Conservation (phyloP, 2,797 vertebrate genomes). For the Avahi laniger region DNA sequence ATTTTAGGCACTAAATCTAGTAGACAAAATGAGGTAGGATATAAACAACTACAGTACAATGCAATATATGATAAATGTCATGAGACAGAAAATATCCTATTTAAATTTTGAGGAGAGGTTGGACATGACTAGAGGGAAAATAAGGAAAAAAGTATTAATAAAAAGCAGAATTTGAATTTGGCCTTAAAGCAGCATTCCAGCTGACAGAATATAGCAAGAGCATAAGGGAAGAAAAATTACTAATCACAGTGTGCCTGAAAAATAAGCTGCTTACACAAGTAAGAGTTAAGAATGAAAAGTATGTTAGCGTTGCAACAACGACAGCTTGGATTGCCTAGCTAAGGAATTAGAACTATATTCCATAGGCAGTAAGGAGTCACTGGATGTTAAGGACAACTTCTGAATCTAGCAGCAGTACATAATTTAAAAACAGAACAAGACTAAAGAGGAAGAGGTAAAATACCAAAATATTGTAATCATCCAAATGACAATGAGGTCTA, state of each 20-base stretch:
- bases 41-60: not conserved
- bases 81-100: not conserved
- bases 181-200: not conserved
- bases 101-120: not conserved
- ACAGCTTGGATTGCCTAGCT: not conserved
- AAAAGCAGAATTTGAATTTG: constrained; percentile 5
- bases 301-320: not conserved
- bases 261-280: not conserved
- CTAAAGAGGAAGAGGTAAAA: not conserved
- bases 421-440: not conserved
- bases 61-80: not conserved
- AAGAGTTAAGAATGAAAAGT: constrained; percentile 27
- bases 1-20: not conserved
- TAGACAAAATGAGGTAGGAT: not conserved
- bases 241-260: not conserved
- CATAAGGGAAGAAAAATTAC: not conserved
- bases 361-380: not conserved
- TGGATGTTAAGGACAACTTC: not conserved
- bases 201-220: not conserved
- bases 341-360: not conserved
- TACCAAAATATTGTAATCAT: not conserved
- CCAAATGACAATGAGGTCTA: not conserved
- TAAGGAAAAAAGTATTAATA: not conserved
- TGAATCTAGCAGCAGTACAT: not conserved
- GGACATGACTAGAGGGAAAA: not conserved